Evolutionary conservation across 2,888 invertebrate genomes (phyloP).

Genomic region (Helicoverpa assulta): DNA sequence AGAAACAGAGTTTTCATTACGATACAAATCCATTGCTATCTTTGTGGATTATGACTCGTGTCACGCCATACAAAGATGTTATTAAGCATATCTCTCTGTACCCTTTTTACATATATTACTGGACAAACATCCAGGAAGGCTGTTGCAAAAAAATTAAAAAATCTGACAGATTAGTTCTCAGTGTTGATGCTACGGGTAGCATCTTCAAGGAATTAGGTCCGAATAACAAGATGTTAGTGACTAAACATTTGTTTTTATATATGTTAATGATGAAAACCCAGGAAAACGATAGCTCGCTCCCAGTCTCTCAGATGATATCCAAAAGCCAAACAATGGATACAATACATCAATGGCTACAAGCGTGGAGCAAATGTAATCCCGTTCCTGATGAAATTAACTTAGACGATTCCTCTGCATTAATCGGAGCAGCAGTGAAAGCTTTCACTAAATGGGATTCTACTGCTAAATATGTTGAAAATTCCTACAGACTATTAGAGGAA

Average conservation of each 20-base stretch:
- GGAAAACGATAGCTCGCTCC: slow-evolving; percentile 2
- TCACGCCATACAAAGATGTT: too few species aligned
- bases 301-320: slow-evolving; percentile 25
- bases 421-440: slow-evolving; percentile 27
- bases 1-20: slow-evolving; percentile 10
- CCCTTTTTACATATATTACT: not conserved
- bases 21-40: slow-evolving; percentile 11
- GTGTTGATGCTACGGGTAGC: not conserved
- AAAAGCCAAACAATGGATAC: slow-evolving; percentile 25
- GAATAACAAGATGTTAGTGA: slow-evolving; percentile 17
- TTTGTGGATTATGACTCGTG: slow-evolving; percentile 18
- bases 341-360: slow-evolving; percentile 21
- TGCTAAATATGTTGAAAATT: slow-evolving; percentile 14
- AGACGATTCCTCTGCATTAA: slow-evolving; percentile 26
- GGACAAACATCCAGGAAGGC: too few species aligned
- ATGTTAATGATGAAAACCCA: slow-evolving; percentile 8
- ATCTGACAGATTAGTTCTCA: slow-evolving; percentile 17
- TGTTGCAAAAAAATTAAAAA: slow-evolving; percentile 1
- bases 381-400: slow-evolving; percentile 27
- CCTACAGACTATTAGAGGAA: too few species aligned
- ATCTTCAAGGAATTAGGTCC: not conserved
- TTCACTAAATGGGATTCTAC: slow-evolving; percentile 26
- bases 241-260: slow-evolving; percentile 31
- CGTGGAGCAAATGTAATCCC: slow-evolving; percentile 22
- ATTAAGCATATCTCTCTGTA: too few species aligned